phyloP scores from a whole-genome alignment of 1,140 invertebrate species.

The Drosophila athabasca region DNA sequence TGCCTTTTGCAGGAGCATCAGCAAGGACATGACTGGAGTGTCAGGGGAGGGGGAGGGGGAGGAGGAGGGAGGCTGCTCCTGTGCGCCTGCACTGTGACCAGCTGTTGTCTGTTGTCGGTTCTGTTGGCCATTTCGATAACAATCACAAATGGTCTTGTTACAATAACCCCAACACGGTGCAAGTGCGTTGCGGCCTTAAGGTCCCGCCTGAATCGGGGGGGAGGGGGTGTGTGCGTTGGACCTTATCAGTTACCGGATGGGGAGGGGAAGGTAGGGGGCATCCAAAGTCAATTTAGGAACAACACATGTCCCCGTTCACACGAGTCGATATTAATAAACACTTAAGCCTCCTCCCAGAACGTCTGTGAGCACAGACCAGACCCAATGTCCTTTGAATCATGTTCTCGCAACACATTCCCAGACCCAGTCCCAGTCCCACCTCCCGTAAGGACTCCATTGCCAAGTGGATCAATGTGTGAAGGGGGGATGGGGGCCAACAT shows the following conservation, averaged over 20 bases:
- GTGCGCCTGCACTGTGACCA: conserved; percentile 24
- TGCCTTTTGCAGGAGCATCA: conserved; percentile 15
- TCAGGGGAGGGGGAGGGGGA: too few relatives aligned
- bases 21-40: conserved; percentile 5
- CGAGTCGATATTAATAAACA: conserved; percentile 70
- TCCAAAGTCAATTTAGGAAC: conserved; percentile 62
- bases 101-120: conserved; percentile 22
- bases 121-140: conserved; percentile 31
- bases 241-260: conserved; percentile 42
- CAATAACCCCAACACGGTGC: conserved; percentile 32
- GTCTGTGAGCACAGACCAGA: conserved; percentile 13
- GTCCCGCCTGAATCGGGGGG: neutral
- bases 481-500: conserved; percentile 26
- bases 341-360: conserved; percentile 35
- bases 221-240: neutral
- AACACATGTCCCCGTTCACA: conserved; percentile 66
- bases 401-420: neutral
- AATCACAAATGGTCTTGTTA: conserved; percentile 47
- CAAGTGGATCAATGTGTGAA: conserved; percentile 35
- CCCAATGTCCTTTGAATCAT: conserved; percentile 32
- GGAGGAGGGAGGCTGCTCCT: too few relatives aligned
- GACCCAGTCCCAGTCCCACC: too few relatives aligned
- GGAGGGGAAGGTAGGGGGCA: neutral
- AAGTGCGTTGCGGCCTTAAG: neutral
- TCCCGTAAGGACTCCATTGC: neutral